Conservation (phyloP, 2,888 invertebrate species). For the Cinara cedri region DNA sequence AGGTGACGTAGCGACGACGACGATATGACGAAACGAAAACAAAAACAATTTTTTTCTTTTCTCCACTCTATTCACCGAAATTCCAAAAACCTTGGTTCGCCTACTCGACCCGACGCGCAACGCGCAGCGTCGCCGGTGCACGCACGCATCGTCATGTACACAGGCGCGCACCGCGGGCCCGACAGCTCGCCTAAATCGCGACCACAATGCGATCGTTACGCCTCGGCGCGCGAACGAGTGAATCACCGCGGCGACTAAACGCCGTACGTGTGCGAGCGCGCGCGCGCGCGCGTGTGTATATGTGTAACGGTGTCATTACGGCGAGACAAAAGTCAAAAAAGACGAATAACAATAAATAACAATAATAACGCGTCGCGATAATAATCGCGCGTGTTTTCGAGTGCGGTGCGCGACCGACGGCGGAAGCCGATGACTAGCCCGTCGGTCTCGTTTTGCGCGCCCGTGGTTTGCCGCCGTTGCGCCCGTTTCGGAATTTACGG, state of each 20-base stretch:
- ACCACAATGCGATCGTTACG: slow-evolving; percentile 50
- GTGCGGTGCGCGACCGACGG: not conserved
- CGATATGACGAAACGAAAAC: too few species aligned
- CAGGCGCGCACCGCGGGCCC: too few species aligned
- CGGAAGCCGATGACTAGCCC: not conserved
- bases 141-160: too few species aligned
- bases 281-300: not conserved
- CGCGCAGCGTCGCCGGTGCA: too few species aligned
- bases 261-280: too few species aligned
- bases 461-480: too few species aligned
- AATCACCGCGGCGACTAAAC: slow-evolving; percentile 40
- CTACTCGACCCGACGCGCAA: slow-evolving; percentile 39
- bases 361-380: not conserved
- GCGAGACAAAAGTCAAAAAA: slow-evolving; percentile 4
- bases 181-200: slow-evolving; percentile 29
- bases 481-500: too few species aligned
- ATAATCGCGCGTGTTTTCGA: not conserved
- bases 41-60: not conserved
- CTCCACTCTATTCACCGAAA: not conserved
- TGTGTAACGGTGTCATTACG: too few species aligned
- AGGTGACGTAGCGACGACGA: too few species aligned
- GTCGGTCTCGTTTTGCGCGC: not conserved
- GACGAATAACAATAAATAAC: too few species aligned
- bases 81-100: slow-evolving; percentile 33
- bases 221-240: slow-evolving; percentile 50